Evolutionary conservation across 1,140 invertebrate species (phyloP), one percentile per base, ranked within the genome.

Genomic region (Drosophila pandora): DNA sequence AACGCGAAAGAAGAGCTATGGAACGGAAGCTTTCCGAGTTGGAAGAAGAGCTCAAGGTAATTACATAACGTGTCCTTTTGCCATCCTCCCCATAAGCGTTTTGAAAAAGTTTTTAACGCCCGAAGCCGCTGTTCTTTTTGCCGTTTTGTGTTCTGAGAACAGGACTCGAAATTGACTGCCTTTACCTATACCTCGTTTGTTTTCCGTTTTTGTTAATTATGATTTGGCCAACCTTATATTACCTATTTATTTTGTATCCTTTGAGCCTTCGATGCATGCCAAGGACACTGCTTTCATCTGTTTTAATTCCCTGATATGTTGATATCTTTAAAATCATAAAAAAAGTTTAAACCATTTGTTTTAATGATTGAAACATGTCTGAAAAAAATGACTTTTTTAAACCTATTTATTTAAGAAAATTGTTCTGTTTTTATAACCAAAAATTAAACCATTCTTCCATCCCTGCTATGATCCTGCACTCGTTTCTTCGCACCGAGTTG

Each of bases 41-140:
- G 96, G 98, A 99, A 93, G 97, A 99, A 93, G 98, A 99, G 94
- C 93, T 98, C 61, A 98, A 98, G 95, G 98, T 98, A 95, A 94
- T 87, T 88, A 90, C 79, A 89, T 83, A 74, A 58, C 43, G 76
- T 76, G 82, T 76, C 74, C 64, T 55, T 64, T 76, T 79, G 54
- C 62, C 45, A 63, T 43, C 25, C 25, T 28, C 34, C 43, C 22
- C 54, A 21, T 58, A 61, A 57, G 32, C 28, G 47, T 23, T 43
- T n/a, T 5, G 45, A 41, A 45, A 25, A 17, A 17, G 17, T 17
- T 21, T 22, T 43, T 58, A 28, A 28, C 25, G 17, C 17, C 32
- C 34, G 47, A 52, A 21, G 48, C 55, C 37, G 48, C 49, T 63
- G 52, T 17, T 17, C 17, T 32, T 67, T 48, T 60, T 23, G 12